Evolutionary conservation across 2,113 vertebrate genomes (phyloP).

Genomic region (Rhinolophus sinicus): DNA sequence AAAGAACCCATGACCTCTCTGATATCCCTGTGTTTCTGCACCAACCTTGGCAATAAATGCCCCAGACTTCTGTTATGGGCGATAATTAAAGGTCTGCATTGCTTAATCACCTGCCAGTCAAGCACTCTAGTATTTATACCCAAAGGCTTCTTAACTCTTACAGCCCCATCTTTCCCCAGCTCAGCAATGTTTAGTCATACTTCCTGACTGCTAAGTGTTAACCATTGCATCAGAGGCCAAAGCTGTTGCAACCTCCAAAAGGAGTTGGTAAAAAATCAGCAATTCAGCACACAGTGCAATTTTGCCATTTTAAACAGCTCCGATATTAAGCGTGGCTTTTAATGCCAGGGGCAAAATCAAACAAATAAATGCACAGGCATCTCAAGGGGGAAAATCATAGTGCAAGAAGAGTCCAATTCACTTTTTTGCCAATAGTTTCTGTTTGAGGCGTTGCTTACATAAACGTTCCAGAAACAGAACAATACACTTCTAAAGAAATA

Average conservation of each 20-base stretch:
- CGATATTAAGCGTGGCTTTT: conserved; percentile 34
- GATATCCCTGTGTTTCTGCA: neutral
- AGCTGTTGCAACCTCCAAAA: neutral
- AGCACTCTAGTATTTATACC: neutral
- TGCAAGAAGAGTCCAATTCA: neutral
- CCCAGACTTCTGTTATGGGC: neutral
- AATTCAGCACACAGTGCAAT: neutral
- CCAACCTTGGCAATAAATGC: neutral
- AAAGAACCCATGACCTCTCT: neutral
- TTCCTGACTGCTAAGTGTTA: conserved; percentile 3
- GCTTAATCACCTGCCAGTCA: neutral
- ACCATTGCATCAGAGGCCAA: conserved; percentile 37
- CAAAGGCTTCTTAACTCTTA: conserved; percentile 7
- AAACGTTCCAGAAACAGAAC: neutral
- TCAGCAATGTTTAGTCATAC: neutral
- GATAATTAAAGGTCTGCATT: neutral
- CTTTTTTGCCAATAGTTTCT: conserved; percentile 21
- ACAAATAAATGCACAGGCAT: conserved; percentile 38
- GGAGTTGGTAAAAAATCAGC: conserved; percentile 43
- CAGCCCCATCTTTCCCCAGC: neutral
- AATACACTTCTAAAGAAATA: neutral
- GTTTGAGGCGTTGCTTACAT: neutral
- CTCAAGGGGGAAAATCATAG: neutral
- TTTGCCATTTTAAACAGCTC: conserved; percentile 39
- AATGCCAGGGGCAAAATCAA: conserved; percentile 61